Conservation (phyloP, 1,140 invertebrate species). For the Adelges cooleyi region DNA sequence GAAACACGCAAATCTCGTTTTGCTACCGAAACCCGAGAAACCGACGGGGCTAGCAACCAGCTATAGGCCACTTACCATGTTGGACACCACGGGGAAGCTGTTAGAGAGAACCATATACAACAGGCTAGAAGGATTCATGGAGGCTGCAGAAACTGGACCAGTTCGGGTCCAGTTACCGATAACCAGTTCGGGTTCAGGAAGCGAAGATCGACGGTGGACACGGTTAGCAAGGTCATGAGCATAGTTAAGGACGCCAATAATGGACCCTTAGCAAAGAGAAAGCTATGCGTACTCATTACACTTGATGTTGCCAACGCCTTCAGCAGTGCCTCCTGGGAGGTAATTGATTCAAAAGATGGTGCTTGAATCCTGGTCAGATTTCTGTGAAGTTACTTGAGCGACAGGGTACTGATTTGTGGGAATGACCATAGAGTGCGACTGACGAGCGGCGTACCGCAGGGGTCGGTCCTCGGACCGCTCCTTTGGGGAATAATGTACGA, state of each 20-base stretch:
- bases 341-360: neutral
- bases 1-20: neutral
- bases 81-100: neutral
- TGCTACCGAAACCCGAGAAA: neutral
- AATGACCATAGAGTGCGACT: neutral
- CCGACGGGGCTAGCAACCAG: neutral
- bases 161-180: no score
- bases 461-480: neutral
- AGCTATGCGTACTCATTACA: neutral
- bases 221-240: neutral
- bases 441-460: neutral
- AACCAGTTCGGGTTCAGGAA: neutral
- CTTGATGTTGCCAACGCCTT: neutral
- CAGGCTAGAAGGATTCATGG: neutral
- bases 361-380: neutral
- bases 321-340: neutral
- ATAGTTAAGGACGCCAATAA: neutral
- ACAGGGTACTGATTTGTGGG: neutral
- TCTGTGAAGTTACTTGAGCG: neutral
- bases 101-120: neutral
- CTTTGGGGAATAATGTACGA: neutral
- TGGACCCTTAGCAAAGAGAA: neutral
- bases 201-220: neutral
- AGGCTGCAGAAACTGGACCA: neutral
- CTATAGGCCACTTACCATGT: neutral